Percentiles rank a stretch among this genome's conserved stretches.
These are phyloP conservation scores for Alosa alosa DNA, from an alignment of 2,113 vertebrate species.

Conservation along the genomic window DNA sequence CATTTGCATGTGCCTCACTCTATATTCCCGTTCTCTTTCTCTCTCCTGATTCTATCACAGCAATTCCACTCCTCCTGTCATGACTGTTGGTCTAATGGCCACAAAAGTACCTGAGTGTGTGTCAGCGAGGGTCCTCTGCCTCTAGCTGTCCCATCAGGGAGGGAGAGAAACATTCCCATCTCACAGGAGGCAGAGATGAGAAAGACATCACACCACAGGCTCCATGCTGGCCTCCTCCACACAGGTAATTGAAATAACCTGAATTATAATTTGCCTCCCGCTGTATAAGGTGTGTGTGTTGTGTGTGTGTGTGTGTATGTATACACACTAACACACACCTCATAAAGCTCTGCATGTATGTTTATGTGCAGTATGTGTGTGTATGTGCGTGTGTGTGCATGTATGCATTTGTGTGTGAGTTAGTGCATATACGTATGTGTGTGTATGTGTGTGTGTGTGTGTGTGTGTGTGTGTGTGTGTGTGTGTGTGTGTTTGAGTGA, in stretches of 20 bases:
- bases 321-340: too few relatives aligned
- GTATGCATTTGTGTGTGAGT: neutral
- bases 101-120: neutral
- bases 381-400: neutral
- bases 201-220: neutral
- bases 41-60: neutral
- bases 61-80: neutral
- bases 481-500: neutral
- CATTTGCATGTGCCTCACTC: neutral
- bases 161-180: neutral
- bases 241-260: conserved; percentile 56
- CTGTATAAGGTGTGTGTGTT: conserved; percentile 2
- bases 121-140: neutral
- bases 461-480: neutral
- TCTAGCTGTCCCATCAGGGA: neutral
- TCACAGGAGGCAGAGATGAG: neutral
- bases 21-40: neutral
- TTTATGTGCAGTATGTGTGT: neutral
- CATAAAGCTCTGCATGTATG: too few relatives aligned
- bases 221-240: neutral
- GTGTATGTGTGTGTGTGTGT: neutral
- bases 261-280: conserved; percentile 40
- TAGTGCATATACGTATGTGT: neutral
- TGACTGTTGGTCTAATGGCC: neutral
- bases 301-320: neutral